Percentiles rank a stretch among this genome's conserved stretches.
Conservation (phyloP, 2,113 vertebrate genomes). For the Dissostichus mawsoni region DNA sequence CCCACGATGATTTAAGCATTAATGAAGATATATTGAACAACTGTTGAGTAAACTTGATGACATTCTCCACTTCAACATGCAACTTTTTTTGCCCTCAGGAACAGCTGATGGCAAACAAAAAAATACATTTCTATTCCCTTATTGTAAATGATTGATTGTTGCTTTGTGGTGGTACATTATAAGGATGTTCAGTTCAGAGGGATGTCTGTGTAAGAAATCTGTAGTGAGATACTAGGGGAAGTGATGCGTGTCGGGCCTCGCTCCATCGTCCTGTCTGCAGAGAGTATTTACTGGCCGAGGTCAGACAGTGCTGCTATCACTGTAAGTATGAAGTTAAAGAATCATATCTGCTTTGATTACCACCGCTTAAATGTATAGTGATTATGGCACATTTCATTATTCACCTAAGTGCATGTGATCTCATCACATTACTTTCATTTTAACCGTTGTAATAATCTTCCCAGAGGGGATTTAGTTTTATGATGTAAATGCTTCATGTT, state of each 20-base stretch:
- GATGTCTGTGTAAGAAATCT: slow-evolving; percentile 43
- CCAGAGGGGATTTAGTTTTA: slow-evolving; percentile 35
- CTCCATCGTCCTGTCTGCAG: slow-evolving; percentile 72
- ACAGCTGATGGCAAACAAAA: slow-evolving; percentile 7
- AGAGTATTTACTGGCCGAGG: slow-evolving; percentile 72
- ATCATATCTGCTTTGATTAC: slow-evolving; percentile 50
- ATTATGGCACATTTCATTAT: slow-evolving; percentile 58
- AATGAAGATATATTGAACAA: background rate
- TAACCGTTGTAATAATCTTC: slow-evolving; percentile 45
- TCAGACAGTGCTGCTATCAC: slow-evolving; percentile 28
- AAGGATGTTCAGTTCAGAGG: slow-evolving; percentile 32
- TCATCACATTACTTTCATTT: slow-evolving; percentile 53
- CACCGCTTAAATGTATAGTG: slow-evolving; percentile 29
- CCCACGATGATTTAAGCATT: background rate
- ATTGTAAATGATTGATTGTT: slow-evolving; percentile 57
- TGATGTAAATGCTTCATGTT: slow-evolving; percentile 40
- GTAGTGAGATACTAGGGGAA: slow-evolving; percentile 54
- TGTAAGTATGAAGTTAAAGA: slow-evolving; percentile 43
- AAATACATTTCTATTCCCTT: slow-evolving; percentile 28
- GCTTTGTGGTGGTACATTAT: background rate
- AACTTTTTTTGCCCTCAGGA: slow-evolving; percentile 11
- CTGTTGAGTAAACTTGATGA: background rate
- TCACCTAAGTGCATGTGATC: slow-evolving; percentile 61
- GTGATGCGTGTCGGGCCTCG: slow-evolving; percentile 46
- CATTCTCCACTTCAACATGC: background rate